Evolutionary conservation across 1,140 invertebrate genomes (phyloP).

Genomic region (Apocrypta bakeri): DNA sequence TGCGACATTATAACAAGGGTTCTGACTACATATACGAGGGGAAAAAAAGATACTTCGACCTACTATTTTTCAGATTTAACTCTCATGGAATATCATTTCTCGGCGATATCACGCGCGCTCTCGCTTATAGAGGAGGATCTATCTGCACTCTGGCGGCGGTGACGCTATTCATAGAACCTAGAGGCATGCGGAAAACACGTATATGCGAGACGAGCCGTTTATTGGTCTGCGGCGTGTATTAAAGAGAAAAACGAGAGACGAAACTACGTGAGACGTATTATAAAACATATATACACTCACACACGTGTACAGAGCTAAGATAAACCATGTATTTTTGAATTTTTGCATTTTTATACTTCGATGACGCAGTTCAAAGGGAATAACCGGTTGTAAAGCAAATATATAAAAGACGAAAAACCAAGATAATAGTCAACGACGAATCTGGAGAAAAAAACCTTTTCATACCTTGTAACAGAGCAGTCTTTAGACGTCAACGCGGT

Average conservation of each 20-base stretch:
- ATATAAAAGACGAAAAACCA: no score
- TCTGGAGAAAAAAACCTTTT: no score
- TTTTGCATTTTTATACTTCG: no score
- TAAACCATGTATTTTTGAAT: no score
- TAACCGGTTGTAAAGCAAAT: no score
- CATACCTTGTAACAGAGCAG: no score
- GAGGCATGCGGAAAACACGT: conserved; percentile 46
- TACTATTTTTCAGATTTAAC: background rate
- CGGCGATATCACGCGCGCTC: no score
- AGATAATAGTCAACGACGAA: no score
- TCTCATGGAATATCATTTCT: background rate
- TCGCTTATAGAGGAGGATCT: background rate
- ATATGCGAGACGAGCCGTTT: conserved; percentile 14
- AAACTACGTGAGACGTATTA: conserved; percentile 14
- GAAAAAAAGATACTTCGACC: background rate
- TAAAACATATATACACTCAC: background rate
- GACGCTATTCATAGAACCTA: conserved; percentile 42
- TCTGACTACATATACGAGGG: no score
- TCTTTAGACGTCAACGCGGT: background rate
- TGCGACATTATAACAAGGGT: no score
- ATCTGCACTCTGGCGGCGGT: background rate
- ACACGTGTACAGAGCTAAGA: no score
- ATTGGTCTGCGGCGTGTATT: conserved; percentile 19
- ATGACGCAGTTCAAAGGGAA: no score
- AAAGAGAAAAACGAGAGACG: conserved; percentile 1